These are phyloP conservation scores for Neodiprion virginianus DNA, from an alignment of 1,140 invertebrate genomes.

Conservation along the genomic window DNA sequence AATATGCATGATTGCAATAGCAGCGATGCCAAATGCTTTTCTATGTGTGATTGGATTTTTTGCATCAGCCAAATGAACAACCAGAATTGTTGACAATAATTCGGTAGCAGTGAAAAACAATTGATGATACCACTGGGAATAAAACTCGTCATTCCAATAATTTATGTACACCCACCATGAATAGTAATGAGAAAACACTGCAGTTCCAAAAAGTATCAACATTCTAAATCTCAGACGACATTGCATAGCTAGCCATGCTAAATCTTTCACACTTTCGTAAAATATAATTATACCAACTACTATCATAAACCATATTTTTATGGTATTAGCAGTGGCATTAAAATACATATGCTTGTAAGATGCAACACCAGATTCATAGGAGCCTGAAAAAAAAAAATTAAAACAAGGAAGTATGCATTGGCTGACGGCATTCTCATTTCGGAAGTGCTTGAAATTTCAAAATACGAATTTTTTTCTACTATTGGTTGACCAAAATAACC, in stretches of 20 bases:
- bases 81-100: conserved; percentile 71
- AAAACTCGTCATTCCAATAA: conserved; percentile 86
- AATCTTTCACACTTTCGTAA: conserved; percentile 76
- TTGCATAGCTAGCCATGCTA: conserved; percentile 66
- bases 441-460: conserved; percentile 14
- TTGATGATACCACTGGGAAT: conserved; percentile 79
- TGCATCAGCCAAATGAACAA: conserved; percentile 67
- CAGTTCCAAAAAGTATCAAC: conserved; percentile 73
- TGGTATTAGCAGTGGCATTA: conserved; percentile 76
- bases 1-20: conserved; percentile 76
- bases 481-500: too few species aligned
- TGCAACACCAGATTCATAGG: conserved; percentile 77
- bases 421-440: not conserved
- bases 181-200: conserved; percentile 84
- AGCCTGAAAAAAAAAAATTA: conserved; percentile 60
- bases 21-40: conserved; percentile 70
- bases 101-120: conserved; percentile 80
- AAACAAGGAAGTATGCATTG: not conserved
- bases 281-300: conserved; percentile 71
- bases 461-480: conserved; percentile 5
- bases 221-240: conserved; percentile 70
- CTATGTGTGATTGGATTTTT: conserved; percentile 66
- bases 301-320: conserved; percentile 80
- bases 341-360: conserved; percentile 86
- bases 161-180: conserved; percentile 86